Evolutionary conservation across 2,797 vertebrate genomes (phyloP).

Genomic region (Amblyraja radiata): DNA sequence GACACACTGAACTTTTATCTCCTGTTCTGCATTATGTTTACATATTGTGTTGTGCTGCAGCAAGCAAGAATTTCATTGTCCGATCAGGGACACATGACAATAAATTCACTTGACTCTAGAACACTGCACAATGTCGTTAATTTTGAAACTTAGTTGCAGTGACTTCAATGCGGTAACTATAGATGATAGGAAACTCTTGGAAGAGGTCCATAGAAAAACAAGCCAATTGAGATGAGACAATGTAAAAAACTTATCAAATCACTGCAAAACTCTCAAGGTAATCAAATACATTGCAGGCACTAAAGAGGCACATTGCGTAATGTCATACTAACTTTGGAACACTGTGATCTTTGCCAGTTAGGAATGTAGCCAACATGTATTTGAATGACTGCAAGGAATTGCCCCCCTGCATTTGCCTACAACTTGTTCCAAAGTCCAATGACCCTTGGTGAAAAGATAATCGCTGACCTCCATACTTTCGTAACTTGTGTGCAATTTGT

Average conservation of each 20-base stretch:
- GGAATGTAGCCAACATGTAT: neutral
- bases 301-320: neutral
- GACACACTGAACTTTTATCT: too few relatives aligned
- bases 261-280: neutral
- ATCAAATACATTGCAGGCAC: neutral
- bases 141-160: too few relatives aligned
- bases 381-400: neutral
- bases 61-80: too few relatives aligned
- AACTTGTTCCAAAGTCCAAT: neutral
- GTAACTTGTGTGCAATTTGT: neutral
- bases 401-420: neutral
- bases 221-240: neutral
- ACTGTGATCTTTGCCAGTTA: neutral
- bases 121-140: too few relatives aligned
- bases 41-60: too few relatives aligned
- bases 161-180: too few relatives aligned
- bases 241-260: neutral
- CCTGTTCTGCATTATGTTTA: too few relatives aligned
- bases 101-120: too few relatives aligned
- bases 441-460: neutral
- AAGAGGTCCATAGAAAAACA: neutral
- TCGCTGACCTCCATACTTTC: neutral
- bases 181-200: neutral
- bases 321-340: neutral
- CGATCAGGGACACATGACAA: too few relatives aligned